phyloP scores from a whole-genome alignment of 2,797 vertebrate genomes.

The Squalus acanthias region DNA sequence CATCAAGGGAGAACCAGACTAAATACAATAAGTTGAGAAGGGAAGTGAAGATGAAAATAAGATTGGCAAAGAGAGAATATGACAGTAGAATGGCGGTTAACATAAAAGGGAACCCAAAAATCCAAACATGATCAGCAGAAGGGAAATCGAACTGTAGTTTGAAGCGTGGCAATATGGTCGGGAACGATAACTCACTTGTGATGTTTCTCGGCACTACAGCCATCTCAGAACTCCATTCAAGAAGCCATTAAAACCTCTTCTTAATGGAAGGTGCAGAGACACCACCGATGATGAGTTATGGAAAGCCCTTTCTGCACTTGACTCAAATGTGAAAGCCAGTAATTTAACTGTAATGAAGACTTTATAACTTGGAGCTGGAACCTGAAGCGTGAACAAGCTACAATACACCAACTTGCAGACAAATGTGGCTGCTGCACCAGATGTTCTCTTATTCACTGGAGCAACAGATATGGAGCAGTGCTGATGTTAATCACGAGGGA shows the following conservation, averaged over 20 bases:
- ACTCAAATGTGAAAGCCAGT: neutral
- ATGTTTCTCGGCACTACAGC: neutral
- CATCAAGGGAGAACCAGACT: no score
- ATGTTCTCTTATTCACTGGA: neutral
- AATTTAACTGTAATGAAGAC: neutral
- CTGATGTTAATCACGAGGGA: neutral
- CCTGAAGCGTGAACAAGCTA: neutral
- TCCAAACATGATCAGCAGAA: neutral
- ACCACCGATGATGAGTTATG: neutral
- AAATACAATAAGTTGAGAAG: no score
- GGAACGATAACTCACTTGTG: neutral
- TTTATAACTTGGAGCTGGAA: neutral
- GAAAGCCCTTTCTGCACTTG: neutral
- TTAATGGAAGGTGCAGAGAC: neutral
- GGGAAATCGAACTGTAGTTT: neutral
- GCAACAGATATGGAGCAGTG: neutral
- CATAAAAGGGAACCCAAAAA: no score
- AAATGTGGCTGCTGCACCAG: neutral
- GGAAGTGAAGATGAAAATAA: no score
- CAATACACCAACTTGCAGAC: neutral
- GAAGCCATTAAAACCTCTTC: neutral
- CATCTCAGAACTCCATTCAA: neutral
- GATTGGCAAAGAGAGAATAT: no score
- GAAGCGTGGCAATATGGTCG: neutral
- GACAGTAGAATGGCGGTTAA: no score